phyloP scores from a whole-genome alignment of 2,113 vertebrate species.

The Bubo bubo region DNA sequence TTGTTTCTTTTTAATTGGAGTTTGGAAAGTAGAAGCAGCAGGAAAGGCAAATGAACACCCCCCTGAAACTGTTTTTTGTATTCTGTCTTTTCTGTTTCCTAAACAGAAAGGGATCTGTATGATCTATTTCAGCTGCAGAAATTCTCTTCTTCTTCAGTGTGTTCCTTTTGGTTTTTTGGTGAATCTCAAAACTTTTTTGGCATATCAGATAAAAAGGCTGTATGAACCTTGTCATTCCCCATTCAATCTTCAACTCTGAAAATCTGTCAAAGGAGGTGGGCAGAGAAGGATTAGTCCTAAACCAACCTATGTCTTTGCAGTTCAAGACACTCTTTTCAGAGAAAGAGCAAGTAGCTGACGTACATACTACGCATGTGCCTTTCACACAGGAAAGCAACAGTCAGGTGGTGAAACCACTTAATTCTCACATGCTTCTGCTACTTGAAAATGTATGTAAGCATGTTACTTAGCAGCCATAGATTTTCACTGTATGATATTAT shows the following conservation, averaged over 20 bases:
- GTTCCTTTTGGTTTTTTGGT: neutral
- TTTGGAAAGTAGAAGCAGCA: neutral
- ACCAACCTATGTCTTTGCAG: neutral
- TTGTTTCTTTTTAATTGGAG: neutral
- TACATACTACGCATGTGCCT: neutral
- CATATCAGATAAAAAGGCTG: neutral
- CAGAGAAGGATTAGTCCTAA: neutral
- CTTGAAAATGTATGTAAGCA: neutral
- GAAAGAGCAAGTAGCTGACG: neutral
- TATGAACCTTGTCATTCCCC: neutral
- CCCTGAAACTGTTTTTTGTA: neutral
- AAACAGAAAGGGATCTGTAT: neutral
- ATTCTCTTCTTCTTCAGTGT: neutral
- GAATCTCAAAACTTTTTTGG: neutral
- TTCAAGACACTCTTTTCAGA: neutral
- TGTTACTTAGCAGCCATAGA: neutral
- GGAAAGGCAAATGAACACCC: neutral
- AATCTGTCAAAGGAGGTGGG: neutral
- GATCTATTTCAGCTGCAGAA: neutral
- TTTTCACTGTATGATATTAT: neutral
- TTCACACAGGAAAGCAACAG: neutral
- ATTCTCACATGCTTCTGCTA: neutral
- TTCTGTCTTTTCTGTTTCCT: neutral
- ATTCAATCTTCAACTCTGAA: neutral
- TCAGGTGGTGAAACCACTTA: neutral